A percentile compares a stretch with the other conserved stretches of the same genome.
Conservation (phyloP, 2,113 vertebrate genomes). For the Brachionichthys hirsutus region DNA sequence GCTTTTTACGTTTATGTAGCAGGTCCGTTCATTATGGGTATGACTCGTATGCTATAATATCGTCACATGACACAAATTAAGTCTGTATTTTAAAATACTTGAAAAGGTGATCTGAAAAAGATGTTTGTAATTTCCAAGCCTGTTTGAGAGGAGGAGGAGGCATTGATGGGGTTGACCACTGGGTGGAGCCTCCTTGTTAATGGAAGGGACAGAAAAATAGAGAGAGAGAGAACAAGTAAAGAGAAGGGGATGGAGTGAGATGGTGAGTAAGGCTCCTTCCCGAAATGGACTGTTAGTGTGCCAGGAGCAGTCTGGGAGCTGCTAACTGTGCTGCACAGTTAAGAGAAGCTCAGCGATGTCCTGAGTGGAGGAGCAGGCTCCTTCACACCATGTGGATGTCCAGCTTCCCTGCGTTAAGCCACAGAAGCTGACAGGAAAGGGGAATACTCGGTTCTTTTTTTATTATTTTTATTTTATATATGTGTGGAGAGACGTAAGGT, state of each 20-base stretch:
- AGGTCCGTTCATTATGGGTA: not conserved
- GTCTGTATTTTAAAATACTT: not conserved
- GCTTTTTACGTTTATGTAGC: not conserved
- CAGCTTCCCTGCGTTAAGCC: not conserved
- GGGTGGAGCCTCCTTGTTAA: conserved; percentile 73
- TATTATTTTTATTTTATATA: conserved; percentile 7
- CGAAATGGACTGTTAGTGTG: conserved; percentile 59
- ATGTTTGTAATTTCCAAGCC: not conserved
- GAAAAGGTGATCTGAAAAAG: not conserved
- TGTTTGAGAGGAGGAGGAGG: conserved; percentile 1
- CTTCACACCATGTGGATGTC: conserved; percentile 45
- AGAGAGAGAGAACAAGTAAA: conserved; percentile 22
- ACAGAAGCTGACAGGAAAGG: conserved; percentile 34
- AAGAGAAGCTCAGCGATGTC: conserved; percentile 15
- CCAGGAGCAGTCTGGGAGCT: conserved; percentile 51
- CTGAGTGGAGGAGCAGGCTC: conserved; percentile 40
- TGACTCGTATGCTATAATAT: not conserved
- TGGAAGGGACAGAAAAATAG: conserved; percentile 36
- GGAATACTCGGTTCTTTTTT: not conserved
- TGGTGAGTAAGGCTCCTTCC: conserved; percentile 52
- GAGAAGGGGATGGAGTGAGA: conserved; percentile 31
- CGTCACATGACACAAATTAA: not conserved
- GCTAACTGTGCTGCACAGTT: conserved; percentile 34
- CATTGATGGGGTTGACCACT: conserved; percentile 61
- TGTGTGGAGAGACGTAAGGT: conserved; percentile 6